Conservation (phyloP, 53 echinoderm and acorn worm genomes). For the Stichopus horrens region DNA sequence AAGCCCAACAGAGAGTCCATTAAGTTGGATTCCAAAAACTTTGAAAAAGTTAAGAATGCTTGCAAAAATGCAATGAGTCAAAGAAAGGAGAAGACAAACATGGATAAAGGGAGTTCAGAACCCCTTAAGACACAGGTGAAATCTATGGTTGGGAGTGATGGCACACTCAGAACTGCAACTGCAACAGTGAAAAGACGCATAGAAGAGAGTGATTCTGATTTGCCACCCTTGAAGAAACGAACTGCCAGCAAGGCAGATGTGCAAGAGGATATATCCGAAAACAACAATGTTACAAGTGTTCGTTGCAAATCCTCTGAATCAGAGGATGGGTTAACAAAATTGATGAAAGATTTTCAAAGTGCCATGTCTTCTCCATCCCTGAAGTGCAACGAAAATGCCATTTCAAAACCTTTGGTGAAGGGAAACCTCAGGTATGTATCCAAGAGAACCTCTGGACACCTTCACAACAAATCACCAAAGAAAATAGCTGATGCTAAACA, state of each 20-base stretch:
- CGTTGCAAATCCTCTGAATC: constrained; percentile 9
- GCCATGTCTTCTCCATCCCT: constrained; percentile 13
- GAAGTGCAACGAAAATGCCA: neutral
- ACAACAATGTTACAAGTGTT: neutral
- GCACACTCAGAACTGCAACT: neutral
- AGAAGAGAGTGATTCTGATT: neutral
- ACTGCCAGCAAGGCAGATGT: neutral
- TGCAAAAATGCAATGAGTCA: constrained; percentile 36
- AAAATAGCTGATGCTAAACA: neutral
- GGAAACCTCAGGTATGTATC: constrained; percentile 21
- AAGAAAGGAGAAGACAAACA: constrained; percentile 29
- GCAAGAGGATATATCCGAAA: neutral
- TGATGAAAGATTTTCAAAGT: constrained; percentile 44
- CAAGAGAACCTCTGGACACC: constrained; percentile 1
- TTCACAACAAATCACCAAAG: neutral
- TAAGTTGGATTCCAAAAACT: constrained; percentile 23
- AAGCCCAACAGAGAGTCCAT: constrained; percentile 20
- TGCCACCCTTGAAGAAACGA: neutral
- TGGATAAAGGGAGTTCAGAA: neutral
- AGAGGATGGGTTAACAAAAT: constrained; percentile 37
- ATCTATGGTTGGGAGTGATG: neutral
- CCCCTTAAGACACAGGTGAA: neutral
- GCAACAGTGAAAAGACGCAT: neutral
- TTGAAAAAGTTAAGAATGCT: constrained; percentile 24
- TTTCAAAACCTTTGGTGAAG: neutral